Base-by-base conservation (phyloP, 2,113 vertebrate genomes). In the Bothrops jararaca region DNA sequence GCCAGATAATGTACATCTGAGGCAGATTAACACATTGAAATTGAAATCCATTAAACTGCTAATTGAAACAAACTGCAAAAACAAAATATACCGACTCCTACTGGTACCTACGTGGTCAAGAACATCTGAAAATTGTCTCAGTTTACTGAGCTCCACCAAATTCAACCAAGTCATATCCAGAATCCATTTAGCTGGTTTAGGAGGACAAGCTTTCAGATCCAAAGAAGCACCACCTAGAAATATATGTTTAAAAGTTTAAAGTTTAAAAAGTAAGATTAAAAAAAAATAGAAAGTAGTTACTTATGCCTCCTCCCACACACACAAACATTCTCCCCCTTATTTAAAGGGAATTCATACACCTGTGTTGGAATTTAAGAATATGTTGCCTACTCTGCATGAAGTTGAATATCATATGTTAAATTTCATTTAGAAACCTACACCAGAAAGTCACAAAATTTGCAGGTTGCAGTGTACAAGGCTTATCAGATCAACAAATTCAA, bases 151-250 rank as follows among this genome's bases (percentile, higher is more conserved):
- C 92, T 98, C 98, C 60, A 99, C 99, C 94, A 99, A 98, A 93
- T 99, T 99, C 89, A 99, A 95, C 99, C 99, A 99, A 39, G 99
- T 99, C 98, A 99, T 98, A 93, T 99, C 99, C 88, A 99, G 96
- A 91, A 99, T 99, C 99, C 99, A 99, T 95, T 98, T 99, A 57
- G 98, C 98, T 5, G 98, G 98, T 96, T 99, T 99, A 54, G 98
- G 97, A 91, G 98, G 98, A 93, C 99, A 99, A 64, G 98, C 97
- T 96, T 99, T 99, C 57, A 99, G 98, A 95, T 99, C 99, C 95
- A 99, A 95, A 10, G 99, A 99, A 92, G 99, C 99, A 91, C 99
- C 99, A 92, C 99, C 99, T 99, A 90, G 7, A 94, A 91, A 85
- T 85, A 95, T 26, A 93, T 0, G 15, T 85, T 88, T 69, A 69